These are phyloP conservation scores for Drosophila watanabei DNA, from an alignment of 1,140 invertebrate genomes.

Conservation along the genomic window DNA sequence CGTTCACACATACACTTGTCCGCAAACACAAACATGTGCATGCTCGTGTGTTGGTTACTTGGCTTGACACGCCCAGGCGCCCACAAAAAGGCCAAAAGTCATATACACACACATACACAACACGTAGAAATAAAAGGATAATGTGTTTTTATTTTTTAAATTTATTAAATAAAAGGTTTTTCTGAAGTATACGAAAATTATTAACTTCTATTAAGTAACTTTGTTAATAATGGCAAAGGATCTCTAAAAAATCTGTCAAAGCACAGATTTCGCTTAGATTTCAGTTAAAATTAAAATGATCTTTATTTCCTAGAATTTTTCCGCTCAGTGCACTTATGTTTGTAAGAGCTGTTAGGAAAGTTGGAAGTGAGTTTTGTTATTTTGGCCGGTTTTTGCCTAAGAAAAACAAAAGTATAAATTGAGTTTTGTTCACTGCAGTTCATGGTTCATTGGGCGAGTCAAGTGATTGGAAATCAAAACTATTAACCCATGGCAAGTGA, in stretches of 20 bases:
- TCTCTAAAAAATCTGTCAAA: neutral
- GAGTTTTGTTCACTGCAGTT: constrained; percentile 51
- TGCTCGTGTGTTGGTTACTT: constrained; percentile 48
- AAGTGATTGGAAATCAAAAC: constrained; percentile 50
- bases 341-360: constrained; percentile 22
- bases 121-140: constrained; percentile 17
- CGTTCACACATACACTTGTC: constrained; percentile 60
- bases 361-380: constrained; percentile 36
- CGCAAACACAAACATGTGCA: constrained; percentile 63
- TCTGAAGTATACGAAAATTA: neutral
- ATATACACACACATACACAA: neutral
- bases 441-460: constrained; percentile 53
- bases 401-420: constrained; percentile 62
- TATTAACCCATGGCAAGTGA: constrained; percentile 32
- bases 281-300: neutral
- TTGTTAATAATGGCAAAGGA: too few relatives aligned
- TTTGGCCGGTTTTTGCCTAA: constrained; percentile 50
- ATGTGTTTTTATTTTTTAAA: neutral
- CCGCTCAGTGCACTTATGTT: constrained; percentile 12
- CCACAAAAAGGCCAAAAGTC: constrained; percentile 49
- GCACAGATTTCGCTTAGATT: neutral
- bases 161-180: too few relatives aligned
- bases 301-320: neutral
- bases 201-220: neutral
- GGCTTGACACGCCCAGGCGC: constrained; percentile 51